These are phyloP conservation scores for Pavo muticus DNA, from an alignment of 2,113 vertebrate species.

Conservation along the genomic window DNA sequence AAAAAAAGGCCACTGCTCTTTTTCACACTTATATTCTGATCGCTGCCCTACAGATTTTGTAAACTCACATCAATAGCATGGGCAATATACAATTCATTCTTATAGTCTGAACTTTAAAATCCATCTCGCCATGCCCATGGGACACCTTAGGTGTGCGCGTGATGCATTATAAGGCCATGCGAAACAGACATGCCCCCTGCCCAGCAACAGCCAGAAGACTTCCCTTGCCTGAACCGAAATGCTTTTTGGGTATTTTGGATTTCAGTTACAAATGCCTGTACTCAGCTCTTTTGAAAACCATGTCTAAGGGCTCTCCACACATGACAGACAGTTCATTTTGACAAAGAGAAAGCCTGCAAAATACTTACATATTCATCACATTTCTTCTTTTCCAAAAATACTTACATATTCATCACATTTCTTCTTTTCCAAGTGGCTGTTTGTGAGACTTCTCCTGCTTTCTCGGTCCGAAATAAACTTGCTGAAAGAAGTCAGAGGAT, in stretches of 20 bases:
- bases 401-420: slow-evolving; percentile 84
- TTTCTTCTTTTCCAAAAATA: slow-evolving; percentile 81
- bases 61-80: background rate
- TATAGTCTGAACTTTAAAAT: background rate
- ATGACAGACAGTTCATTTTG: background rate
- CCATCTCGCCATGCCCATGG: background rate
- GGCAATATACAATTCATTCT: background rate
- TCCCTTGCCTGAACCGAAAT: background rate
- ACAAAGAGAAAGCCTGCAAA: background rate
- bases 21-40: background rate
- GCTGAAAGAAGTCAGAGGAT: slow-evolving; percentile 74
- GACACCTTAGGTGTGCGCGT: rapidly evolving
- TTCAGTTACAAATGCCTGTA: background rate
- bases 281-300: background rate
- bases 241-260: background rate
- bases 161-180: background rate
- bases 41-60: rapidly evolving
- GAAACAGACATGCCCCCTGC: background rate
- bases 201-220: background rate
- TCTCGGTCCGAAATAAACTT: slow-evolving; percentile 84
- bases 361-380: slow-evolving; percentile 83
- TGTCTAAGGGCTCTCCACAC: background rate
- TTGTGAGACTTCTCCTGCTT: slow-evolving; percentile 83
- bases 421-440: slow-evolving; percentile 83
- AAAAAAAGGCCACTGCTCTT: rapidly evolving